Conservation (phyloP, 2,113 vertebrate species). For the Gadus chalcogrammus region DNA sequence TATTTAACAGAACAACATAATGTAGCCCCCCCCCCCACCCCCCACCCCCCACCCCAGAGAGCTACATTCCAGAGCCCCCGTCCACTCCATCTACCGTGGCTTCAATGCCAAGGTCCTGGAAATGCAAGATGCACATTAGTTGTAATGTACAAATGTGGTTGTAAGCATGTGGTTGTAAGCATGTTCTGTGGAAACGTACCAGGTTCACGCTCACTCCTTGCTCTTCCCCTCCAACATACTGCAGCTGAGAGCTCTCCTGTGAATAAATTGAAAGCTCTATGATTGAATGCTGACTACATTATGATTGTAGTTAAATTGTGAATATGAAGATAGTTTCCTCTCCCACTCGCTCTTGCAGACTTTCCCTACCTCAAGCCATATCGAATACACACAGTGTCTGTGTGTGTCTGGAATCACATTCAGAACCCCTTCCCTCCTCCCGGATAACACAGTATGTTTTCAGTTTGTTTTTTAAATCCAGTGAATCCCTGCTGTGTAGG, state of each 20-base stretch:
- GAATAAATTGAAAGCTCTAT: background rate
- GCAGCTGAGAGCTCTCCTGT: slow-evolving; percentile 37
- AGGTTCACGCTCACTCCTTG: slow-evolving; percentile 14
- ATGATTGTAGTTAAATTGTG: too few relatives aligned
- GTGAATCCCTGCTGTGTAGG: too few relatives aligned
- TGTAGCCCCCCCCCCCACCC: background rate
- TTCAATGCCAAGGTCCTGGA: slow-evolving; percentile 43
- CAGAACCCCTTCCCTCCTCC: too few relatives aligned
- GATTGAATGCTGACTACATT: too few relatives aligned
- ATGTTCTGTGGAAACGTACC: slow-evolving; percentile 28
- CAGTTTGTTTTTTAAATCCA: too few relatives aligned
- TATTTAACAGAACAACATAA: slow-evolving; percentile 6
- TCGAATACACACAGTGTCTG: too few relatives aligned
- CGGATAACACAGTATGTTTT: too few relatives aligned
- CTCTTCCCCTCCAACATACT: slow-evolving; percentile 22
- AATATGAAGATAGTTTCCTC: too few relatives aligned
- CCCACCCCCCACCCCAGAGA: slow-evolving; percentile 8
- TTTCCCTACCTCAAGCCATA: too few relatives aligned
- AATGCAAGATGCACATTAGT: slow-evolving; percentile 8
- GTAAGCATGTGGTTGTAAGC: background rate
- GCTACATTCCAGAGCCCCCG: slow-evolving; percentile 71
- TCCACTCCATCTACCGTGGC: slow-evolving; percentile 40
- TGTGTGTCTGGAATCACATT: too few relatives aligned
- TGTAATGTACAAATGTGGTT: background rate
- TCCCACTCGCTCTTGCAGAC: too few relatives aligned